Conservation (phyloP, 92 coral and sea anemone species). For the Galaxea fascicularis region DNA sequence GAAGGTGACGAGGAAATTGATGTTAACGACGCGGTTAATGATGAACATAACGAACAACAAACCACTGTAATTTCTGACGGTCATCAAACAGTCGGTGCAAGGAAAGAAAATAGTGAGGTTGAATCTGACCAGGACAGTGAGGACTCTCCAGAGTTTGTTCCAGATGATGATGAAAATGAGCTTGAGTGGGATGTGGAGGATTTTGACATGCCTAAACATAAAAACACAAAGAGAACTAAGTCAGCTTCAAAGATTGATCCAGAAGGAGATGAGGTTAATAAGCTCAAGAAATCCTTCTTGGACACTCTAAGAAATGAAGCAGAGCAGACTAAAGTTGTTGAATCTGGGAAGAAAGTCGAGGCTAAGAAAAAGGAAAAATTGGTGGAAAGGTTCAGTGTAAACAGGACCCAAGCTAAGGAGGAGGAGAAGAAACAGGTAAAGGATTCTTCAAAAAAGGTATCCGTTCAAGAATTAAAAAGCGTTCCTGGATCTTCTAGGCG, state of each 20-base stretch:
- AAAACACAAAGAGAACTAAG: neutral
- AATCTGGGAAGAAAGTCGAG: constrained; percentile 17
- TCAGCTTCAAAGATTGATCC: constrained; percentile 11
- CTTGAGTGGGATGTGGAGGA: constrained; percentile 57
- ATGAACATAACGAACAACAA: neutral
- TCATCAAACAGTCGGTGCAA: neutral
- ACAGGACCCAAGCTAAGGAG: neutral
- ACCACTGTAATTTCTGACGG: neutral
- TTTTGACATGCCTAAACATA: constrained; percentile 37
- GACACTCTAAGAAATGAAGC: constrained; percentile 45
- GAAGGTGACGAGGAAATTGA: neutral
- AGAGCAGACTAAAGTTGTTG: constrained; percentile 12
- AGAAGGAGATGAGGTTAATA: constrained; percentile 25
- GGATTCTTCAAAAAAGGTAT: neutral
- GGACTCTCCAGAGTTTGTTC: constrained; percentile 26
- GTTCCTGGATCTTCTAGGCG: constrained; percentile 25
- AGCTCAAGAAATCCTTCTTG: constrained; percentile 34
- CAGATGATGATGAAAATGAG: constrained; percentile 43
- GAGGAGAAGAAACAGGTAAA: constrained; percentile 16
- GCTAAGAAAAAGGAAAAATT: constrained; percentile 29
- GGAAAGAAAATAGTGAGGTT: neutral
- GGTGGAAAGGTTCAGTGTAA: neutral
- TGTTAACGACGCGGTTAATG: neutral
- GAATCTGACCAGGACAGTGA: constrained; percentile 19
- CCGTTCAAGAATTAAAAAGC: constrained; percentile 9